These are phyloP conservation scores for Dynastes tityus DNA, from an alignment of 2,888 invertebrate genomes.

Conservation along the genomic window DNA sequence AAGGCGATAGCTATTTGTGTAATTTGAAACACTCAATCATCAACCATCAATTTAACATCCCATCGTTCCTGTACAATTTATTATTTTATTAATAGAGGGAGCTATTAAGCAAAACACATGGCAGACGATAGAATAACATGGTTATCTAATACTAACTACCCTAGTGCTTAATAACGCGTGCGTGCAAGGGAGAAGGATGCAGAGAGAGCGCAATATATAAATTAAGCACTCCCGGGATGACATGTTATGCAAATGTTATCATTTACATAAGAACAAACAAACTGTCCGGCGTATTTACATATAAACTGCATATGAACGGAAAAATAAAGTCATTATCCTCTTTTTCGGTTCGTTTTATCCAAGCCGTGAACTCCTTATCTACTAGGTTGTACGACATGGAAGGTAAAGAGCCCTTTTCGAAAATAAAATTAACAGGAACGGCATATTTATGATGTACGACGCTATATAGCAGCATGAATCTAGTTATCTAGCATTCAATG, in stretches of 20 bases:
- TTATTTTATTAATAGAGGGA: background rate
- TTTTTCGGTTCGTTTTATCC: background rate
- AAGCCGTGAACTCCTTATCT: background rate
- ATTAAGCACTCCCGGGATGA: background rate
- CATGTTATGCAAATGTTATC: conserved; percentile 34
- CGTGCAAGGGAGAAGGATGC: too few relatives aligned
- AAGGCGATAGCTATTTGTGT: too few relatives aligned
- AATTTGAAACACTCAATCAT: too few relatives aligned
- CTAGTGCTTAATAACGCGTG: conserved; percentile 4
- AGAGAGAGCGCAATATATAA: conserved; percentile 19
- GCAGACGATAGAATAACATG: conserved; percentile 1
- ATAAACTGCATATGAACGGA: conserved; percentile 24
- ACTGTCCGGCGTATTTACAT: conserved; percentile 20
- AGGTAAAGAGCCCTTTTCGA: background rate
- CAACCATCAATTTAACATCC: too few relatives aligned
- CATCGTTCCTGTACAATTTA: background rate
- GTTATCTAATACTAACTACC: conserved; percentile 21
- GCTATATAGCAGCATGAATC: too few relatives aligned
- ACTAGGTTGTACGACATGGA: background rate
- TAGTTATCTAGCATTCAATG: too few relatives aligned
- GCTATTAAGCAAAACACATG: background rate
- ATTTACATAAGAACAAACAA: conserved; percentile 35
- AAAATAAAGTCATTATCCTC: conserved; percentile 10
- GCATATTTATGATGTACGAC: background rate
- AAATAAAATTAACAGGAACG: background rate